Percentiles rank a stretch among this genome's conserved stretches.
Evolutionary conservation across 2,888 invertebrate genomes (phyloP).

Genomic region (Drosophila lacicola): DNA sequence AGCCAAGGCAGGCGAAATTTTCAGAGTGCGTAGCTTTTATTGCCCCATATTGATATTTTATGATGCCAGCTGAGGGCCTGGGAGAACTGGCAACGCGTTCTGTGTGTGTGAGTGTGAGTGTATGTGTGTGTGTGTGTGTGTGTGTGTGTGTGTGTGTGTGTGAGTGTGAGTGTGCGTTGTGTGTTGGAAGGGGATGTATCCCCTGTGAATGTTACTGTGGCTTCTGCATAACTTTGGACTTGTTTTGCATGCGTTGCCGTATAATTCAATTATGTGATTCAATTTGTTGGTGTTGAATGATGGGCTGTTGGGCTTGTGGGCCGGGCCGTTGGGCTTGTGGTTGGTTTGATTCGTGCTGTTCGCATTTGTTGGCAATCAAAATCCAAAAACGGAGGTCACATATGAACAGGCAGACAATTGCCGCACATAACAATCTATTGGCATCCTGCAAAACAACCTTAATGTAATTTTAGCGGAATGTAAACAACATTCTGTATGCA

Average conservation of each 20-base stretch:
- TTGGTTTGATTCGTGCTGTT: neutral
- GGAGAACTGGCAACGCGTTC: constrained; percentile 3
- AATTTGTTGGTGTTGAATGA: constrained; percentile 41
- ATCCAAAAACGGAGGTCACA: constrained; percentile 35
- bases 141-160: neutral
- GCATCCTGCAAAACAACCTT: constrained; percentile 80
- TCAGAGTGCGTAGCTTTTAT: constrained; percentile 25
- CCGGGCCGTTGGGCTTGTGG: neutral
- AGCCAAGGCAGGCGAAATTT: neutral
- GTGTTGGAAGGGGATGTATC: neutral
- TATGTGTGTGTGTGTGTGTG: too few species aligned
- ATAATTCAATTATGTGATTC: constrained; percentile 70
- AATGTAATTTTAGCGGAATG: constrained; percentile 82
- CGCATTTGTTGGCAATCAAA: constrained; percentile 55
- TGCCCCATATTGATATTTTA: constrained; percentile 42
- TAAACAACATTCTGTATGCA: constrained; percentile 80
- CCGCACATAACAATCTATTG: constrained; percentile 74
- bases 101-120: neutral
- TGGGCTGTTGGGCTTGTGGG: neutral
- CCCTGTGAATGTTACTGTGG: constrained; percentile 18
- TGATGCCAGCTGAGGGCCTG: constrained; percentile 18
- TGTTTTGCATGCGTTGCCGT: constrained; percentile 61
- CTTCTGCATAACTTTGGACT: constrained; percentile 47
- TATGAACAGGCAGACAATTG: constrained; percentile 45
- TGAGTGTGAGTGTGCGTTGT: neutral